These are phyloP conservation scores for Phataginus tricuspis DNA, from an alignment of 2,797 vertebrate genomes.

Conservation along the genomic window DNA sequence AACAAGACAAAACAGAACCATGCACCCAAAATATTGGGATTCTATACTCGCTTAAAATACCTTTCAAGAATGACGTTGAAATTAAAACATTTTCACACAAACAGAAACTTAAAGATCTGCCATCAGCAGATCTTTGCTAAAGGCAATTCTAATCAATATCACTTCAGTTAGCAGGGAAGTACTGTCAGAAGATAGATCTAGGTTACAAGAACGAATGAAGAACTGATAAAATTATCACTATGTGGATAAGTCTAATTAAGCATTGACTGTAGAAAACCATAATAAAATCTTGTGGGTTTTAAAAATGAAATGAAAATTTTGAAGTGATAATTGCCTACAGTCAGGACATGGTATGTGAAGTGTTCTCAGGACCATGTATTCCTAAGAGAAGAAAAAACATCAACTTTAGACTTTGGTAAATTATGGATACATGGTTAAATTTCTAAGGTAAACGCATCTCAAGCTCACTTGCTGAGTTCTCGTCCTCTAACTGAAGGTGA, in stretches of 20 bases:
- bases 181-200: background rate
- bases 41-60: background rate
- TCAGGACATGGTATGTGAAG: background rate
- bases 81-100: background rate
- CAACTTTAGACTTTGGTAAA: background rate
- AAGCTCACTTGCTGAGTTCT: background rate
- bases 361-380: background rate
- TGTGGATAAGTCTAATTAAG: background rate
- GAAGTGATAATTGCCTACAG: background rate
- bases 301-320: background rate
- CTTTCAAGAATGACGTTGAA: background rate
- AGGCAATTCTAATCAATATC: background rate
- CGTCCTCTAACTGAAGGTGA: background rate
- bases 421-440: background rate
- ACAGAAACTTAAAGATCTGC: background rate
- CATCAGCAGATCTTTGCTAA: background rate
- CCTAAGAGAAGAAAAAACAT: background rate
- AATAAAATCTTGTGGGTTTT: background rate
- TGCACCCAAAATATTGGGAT: background rate
- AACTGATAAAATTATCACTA: background rate
- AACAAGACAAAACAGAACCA: background rate
- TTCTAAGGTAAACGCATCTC: background rate
- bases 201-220: background rate
- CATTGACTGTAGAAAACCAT: background rate
- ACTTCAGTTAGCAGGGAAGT: background rate